phyloP scores from a whole-genome alignment of 2,113 vertebrate genomes.

The Xyliphius kryptos region DNA sequence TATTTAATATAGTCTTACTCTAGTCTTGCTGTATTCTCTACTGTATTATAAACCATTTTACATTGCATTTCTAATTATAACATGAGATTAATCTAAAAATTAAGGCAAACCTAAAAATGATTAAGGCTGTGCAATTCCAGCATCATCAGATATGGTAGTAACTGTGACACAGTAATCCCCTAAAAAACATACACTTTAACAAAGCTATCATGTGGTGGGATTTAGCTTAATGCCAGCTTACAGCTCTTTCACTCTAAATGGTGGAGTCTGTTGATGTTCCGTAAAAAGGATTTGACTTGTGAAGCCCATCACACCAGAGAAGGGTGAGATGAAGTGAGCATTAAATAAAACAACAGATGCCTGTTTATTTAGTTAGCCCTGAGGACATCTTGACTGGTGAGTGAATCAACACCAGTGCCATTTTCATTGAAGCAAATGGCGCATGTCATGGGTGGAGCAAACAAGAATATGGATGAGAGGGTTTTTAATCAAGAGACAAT shows the following conservation, averaged over 20 bases:
- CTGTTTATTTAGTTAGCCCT: conserved; percentile 54
- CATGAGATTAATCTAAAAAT: neutral
- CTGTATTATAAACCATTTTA: too few relatives aligned
- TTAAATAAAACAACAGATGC: conserved; percentile 54
- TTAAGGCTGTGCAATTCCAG: neutral
- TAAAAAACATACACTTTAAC: conserved; percentile 35
- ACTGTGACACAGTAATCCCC: conserved; percentile 35
- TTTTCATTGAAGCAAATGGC: conserved; percentile 59
- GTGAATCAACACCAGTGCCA: conserved; percentile 51
- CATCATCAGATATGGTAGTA: conserved; percentile 13
- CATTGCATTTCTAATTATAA: too few relatives aligned
- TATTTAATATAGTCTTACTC: too few relatives aligned
- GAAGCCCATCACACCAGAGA: conserved; percentile 18
- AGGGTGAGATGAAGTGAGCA: conserved; percentile 26
- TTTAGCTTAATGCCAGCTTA: conserved; percentile 35
- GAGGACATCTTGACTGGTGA: conserved; percentile 40
- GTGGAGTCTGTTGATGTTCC: conserved; percentile 27
- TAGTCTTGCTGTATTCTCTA: too few relatives aligned
- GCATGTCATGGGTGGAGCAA: conserved; percentile 49
- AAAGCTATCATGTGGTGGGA: conserved; percentile 26
- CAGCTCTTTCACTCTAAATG: conserved; percentile 20
- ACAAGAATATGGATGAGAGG: conserved; percentile 52
- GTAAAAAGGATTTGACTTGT: conserved; percentile 15
- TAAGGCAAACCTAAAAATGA: neutral
- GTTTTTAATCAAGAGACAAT: conserved; percentile 51